Conservation (phyloP, 2,113 vertebrate genomes). For the Shinisaurus crocodilurus region DNA sequence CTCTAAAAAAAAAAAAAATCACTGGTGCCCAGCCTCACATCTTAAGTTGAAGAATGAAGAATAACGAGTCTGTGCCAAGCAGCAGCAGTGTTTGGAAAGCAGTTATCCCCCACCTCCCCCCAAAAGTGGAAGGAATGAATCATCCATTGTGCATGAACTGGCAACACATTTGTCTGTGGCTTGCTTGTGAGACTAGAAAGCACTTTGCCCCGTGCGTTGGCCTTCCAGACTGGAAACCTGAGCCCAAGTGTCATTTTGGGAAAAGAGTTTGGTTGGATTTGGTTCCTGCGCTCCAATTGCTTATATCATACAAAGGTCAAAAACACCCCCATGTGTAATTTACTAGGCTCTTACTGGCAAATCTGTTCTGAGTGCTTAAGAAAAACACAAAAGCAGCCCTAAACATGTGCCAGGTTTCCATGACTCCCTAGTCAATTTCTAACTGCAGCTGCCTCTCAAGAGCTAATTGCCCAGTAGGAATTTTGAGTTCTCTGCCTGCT, state of each 20-base stretch:
- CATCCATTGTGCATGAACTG: fast-evolving
- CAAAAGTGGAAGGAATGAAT: neutral
- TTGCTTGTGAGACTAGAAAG: neutral
- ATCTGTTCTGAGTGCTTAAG: constrained; percentile 22
- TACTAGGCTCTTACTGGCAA: constrained; percentile 9
- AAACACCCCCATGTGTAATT: constrained; percentile 12
- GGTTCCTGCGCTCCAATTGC: constrained; percentile 12
- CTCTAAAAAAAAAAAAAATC: neutral
- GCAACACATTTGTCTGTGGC: fast-evolving
- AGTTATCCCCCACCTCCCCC: neutral
- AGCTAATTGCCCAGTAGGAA: neutral
- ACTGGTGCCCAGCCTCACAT: neutral
- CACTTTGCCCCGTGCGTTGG: fast-evolving
- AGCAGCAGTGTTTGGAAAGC: neutral
- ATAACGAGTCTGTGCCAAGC: neutral
- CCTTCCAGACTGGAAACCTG: neutral
- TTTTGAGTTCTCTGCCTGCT: neutral
- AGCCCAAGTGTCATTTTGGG: neutral
- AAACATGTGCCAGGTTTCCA: constrained; percentile 26
- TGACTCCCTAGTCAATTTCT: constrained; percentile 19
- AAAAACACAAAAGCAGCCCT: neutral
- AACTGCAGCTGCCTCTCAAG: constrained; percentile 12
- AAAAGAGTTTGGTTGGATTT: neutral
- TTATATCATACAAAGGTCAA: constrained; percentile 22
- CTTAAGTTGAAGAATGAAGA: constrained; percentile 1